Evolutionary conservation across 2,888 invertebrate genomes (phyloP).

Genomic region (Choristoneura rosaceana): DNA sequence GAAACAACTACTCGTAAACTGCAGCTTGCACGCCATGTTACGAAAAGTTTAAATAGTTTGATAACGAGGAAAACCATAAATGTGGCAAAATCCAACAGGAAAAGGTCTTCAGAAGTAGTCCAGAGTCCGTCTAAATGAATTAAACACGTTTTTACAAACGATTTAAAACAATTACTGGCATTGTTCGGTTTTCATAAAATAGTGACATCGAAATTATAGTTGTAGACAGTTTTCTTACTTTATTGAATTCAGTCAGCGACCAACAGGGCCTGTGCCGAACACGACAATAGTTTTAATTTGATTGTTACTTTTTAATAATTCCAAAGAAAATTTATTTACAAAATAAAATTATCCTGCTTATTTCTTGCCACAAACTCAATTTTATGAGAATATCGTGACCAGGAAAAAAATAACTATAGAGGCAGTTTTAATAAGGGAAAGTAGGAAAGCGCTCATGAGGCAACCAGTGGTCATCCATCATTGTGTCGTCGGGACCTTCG

Average conservation of each 20-base stretch:
- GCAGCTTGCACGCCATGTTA: not conserved
- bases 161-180: not conserved
- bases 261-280: not conserved
- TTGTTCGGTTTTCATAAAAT: not conserved
- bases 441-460: constrained; percentile 14
- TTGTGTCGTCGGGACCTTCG: constrained; percentile 29
- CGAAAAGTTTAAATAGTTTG: not conserved
- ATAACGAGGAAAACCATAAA: not conserved
- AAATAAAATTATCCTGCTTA: not conserved
- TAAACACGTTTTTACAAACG: too few relatives aligned
- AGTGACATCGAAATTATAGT: not conserved
- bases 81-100: not conserved
- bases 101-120: not conserved
- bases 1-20: not conserved
- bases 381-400: constrained; percentile 10
- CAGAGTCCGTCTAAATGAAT: not conserved
- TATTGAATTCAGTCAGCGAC: not conserved
- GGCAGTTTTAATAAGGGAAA: constrained; percentile 30
- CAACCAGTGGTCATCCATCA: constrained; percentile 23
- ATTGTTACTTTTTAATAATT: too few relatives aligned
- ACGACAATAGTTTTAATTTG: constrained; percentile 12
- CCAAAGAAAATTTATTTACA: too few relatives aligned
- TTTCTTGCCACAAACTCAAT: not conserved
- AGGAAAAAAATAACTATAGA: constrained; percentile 1
- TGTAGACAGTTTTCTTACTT: not conserved